These are phyloP conservation scores for Eriosoma lanigerum DNA, from an alignment of 1,140 invertebrate genomes.

Conservation along the genomic window DNA sequence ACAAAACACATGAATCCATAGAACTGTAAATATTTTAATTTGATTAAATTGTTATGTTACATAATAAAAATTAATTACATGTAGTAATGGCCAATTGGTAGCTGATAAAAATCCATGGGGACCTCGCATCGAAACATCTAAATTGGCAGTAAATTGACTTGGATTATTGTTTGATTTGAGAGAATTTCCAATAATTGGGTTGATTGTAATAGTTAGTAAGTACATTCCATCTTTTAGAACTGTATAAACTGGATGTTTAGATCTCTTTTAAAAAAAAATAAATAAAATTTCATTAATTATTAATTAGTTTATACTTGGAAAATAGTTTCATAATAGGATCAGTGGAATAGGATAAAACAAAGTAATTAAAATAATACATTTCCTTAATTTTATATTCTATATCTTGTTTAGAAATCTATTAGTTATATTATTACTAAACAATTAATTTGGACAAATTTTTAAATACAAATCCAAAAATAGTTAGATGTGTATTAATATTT, in stretches of 20 bases:
- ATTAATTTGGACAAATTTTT: too few species aligned
- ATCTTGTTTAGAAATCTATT: too few species aligned
- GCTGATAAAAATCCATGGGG: slow-evolving; percentile 74
- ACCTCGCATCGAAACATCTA: slow-evolving; percentile 68
- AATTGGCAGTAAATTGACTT: slow-evolving; percentile 60
- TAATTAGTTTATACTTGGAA: too few species aligned
- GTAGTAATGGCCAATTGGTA: slow-evolving; percentile 71
- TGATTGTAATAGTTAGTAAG: slow-evolving; percentile 60
- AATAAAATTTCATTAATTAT: too few species aligned
- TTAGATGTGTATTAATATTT: too few species aligned
- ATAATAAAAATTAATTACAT: slow-evolving; percentile 60
- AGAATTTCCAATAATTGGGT: slow-evolving; percentile 52
- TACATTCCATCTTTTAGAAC: slow-evolving; percentile 64
- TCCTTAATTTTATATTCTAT: too few species aligned
- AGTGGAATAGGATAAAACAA: too few species aligned
- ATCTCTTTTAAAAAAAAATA: neutral
- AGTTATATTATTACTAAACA: too few species aligned
- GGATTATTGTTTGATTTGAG: slow-evolving; percentile 4
- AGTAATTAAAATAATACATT: too few species aligned
- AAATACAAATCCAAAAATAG: too few species aligned
- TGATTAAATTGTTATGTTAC: neutral
- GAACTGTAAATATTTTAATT: slow-evolving; percentile 66
- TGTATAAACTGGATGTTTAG: slow-evolving; percentile 58
- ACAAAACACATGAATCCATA: slow-evolving; percentile 88
- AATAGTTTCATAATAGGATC: too few species aligned